Evolutionary conservation across 1,140 invertebrate species (phyloP).

Genomic region (Meloidogyne hapla): DNA sequence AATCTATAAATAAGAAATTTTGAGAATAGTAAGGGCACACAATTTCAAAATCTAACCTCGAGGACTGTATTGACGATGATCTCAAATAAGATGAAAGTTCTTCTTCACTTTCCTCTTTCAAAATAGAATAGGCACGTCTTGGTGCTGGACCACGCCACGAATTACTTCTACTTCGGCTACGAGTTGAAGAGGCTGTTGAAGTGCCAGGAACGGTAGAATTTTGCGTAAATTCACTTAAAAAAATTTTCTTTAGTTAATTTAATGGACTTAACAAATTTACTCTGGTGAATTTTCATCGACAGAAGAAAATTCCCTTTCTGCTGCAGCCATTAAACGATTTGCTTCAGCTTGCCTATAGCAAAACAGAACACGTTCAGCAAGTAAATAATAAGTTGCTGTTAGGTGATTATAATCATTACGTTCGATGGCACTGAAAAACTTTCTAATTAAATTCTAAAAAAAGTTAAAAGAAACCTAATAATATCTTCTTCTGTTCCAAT

Average conservation of each 20-base stretch:
- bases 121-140: slow-evolving; percentile 57
- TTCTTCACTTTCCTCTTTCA: slow-evolving; percentile 63
- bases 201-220: background rate
- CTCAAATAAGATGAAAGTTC: slow-evolving; percentile 58
- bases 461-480: slow-evolving; percentile 31
- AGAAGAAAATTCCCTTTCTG: background rate
- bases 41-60: slow-evolving; percentile 49
- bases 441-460: background rate
- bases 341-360: slow-evolving; percentile 52
- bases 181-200: background rate
- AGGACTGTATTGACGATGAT: slow-evolving; percentile 60
- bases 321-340: slow-evolving; percentile 21
- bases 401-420: slow-evolving; percentile 96
- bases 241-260: background rate
- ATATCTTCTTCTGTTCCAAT: slow-evolving; percentile 77
- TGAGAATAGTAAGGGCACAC: background rate
- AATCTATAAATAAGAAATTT: slow-evolving; percentile 30
- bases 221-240: background rate
- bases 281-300: slow-evolving; percentile 8
- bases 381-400: slow-evolving; percentile 93
- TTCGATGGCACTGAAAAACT: slow-evolving; percentile 77
- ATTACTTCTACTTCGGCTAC: slow-evolving; percentile 48
- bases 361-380: slow-evolving; percentile 80
- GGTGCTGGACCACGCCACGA: slow-evolving; percentile 45
- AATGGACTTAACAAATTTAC: slow-evolving; percentile 1